Percentiles rank a stretch among this genome's conserved stretches.
Evolutionary conservation across 2,113 vertebrate species (phyloP).

Genomic region (Heteronetta atricapilla): DNA sequence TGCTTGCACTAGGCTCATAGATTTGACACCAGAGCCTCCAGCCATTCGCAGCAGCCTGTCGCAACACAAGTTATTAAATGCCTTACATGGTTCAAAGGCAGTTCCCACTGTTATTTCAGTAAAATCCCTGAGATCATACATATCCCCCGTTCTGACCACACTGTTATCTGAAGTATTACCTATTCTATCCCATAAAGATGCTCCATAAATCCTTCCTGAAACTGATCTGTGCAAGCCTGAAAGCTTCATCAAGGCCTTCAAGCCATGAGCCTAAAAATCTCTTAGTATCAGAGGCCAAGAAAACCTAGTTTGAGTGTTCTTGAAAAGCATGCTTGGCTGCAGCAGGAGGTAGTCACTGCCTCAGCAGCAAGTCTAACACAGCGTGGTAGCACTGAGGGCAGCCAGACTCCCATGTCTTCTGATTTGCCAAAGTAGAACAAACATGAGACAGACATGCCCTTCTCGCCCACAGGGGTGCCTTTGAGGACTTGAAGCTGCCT

Average conservation of each 20-base stretch:
- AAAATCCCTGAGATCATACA: not conserved
- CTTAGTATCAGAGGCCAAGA: not conserved
- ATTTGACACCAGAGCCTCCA: not conserved
- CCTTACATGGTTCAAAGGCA: not conserved
- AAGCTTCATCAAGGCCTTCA: not conserved
- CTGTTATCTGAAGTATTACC: not conserved
- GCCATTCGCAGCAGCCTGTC: not conserved
- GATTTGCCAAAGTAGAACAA: not conserved
- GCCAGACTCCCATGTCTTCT: not conserved
- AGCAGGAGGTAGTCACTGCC: not conserved
- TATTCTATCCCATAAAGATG: not conserved
- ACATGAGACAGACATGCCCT: not conserved
- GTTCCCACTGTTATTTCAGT: not conserved
- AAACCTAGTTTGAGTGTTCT: conserved; percentile 31
- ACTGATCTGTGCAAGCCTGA: not conserved
- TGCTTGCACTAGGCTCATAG: not conserved
- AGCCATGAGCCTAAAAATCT: not conserved
- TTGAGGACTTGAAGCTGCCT: not conserved
- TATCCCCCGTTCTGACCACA: not conserved
- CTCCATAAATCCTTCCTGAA: not conserved
- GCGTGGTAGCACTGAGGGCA: not conserved
- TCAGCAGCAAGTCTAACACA: not conserved
- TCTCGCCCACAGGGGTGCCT: not conserved
- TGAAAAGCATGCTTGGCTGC: conserved; percentile 34
- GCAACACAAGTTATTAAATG: not conserved